Evolutionary conservation across 1,140 invertebrate species (phyloP).

Genomic region (Armadillidium nasatum): DNA sequence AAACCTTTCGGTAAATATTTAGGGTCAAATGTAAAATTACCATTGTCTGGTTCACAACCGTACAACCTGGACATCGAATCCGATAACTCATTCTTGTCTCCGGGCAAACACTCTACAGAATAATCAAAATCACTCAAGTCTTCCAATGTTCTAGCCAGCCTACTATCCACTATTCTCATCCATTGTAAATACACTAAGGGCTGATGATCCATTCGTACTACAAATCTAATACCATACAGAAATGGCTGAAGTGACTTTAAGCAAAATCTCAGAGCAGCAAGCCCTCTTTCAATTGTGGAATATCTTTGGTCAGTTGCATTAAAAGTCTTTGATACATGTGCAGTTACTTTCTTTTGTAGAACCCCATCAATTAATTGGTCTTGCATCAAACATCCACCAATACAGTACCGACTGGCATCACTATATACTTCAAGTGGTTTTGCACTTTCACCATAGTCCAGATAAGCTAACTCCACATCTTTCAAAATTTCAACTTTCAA

Average conservation of each 20-base stretch:
- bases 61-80: neutral
- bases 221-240: conserved; percentile 11
- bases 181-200: conserved; percentile 9
- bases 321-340: neutral
- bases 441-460: too few species aligned
- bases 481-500: too few species aligned
- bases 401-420: too few species aligned
- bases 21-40: too few species aligned
- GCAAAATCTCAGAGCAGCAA: conserved; percentile 1
- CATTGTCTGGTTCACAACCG: neutral
- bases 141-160: neutral
- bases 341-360: too few species aligned
- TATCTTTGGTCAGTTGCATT: conserved; percentile 3
- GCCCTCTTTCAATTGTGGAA: conserved; percentile 11
- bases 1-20: too few species aligned
- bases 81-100: neutral
- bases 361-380: too few species aligned
- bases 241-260: conserved; percentile 6
- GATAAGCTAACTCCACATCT: too few species aligned
- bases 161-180: neutral
- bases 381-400: too few species aligned
- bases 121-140: conserved; percentile 19
- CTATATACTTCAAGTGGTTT: too few species aligned
- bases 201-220: conserved; percentile 1
- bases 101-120: neutral